Evolutionary conservation across 2,113 vertebrate genomes (phyloP).

Genomic region (Tiliqua scincoides): DNA sequence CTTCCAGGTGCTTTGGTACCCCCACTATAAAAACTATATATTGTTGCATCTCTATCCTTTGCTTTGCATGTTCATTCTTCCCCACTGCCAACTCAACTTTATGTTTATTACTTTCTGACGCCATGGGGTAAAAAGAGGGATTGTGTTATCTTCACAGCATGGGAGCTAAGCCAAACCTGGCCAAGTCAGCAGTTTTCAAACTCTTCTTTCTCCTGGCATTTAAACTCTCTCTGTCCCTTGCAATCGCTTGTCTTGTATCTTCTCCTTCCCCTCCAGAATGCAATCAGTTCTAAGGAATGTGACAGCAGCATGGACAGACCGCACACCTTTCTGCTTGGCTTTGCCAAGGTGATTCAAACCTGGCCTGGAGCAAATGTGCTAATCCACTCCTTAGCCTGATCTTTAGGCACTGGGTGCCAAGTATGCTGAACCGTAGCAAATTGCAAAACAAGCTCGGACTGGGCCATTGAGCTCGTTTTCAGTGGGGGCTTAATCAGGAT

Average conservation of each 20-base stretch:
- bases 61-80: not conserved
- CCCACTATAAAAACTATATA: too few relatives aligned
- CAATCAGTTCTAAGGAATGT: not conserved
- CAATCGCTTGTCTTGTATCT: not conserved
- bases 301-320: not conserved
- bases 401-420: not conserved
- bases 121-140: not conserved
- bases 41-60: too few relatives aligned
- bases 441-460: not conserved
- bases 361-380: not conserved
- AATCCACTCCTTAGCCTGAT: not conserved
- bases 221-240: not conserved
- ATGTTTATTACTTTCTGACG: not conserved
- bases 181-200: not conserved
- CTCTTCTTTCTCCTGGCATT: not conserved
- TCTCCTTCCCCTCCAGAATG: not conserved
- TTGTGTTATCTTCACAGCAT: not conserved
- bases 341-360: not conserved
- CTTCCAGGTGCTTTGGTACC: too few relatives aligned
- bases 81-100: not conserved
- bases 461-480: constrained; percentile 1
- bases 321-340: not conserved
- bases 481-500: constrained; percentile 6
- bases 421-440: not conserved
- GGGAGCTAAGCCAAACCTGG: not conserved